Evolutionary conservation across 2,888 invertebrate genomes (phyloP).

Genomic region (Myopa testacea): DNA sequence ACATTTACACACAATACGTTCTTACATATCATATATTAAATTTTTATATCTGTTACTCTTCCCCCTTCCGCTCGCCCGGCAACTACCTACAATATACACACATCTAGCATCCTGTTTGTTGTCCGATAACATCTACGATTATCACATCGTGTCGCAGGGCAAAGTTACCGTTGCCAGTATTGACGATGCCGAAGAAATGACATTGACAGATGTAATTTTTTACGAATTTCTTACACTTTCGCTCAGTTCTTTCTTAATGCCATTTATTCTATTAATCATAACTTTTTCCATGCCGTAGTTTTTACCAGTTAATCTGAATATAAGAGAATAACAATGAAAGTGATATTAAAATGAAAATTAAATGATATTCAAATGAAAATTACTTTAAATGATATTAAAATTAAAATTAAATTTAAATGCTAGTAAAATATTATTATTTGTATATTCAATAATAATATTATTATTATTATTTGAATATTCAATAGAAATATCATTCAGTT

Average conservation of each 20-base stretch:
- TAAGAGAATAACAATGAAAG: no score
- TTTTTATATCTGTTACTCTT: slow-evolving; percentile 42
- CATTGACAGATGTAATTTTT: slow-evolving; percentile 81
- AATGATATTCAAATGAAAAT: no score
- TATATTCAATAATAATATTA: no score
- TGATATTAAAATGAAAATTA: no score
- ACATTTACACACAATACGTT: slow-evolving; percentile 15
- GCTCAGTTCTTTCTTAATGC: slow-evolving; percentile 51
- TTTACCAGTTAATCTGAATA: neutral
- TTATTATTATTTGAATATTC: no score
- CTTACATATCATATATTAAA: slow-evolving; percentile 30
- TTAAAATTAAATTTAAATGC: no score
- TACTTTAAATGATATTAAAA: no score
- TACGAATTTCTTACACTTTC: slow-evolving; percentile 51
- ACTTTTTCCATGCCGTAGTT: neutral
- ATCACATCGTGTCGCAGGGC: slow-evolving; percentile 94
- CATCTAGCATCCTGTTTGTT: slow-evolving; percentile 73
- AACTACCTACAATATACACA: slow-evolving; percentile 20
- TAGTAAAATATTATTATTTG: no score
- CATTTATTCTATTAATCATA: neutral
- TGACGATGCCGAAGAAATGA: slow-evolving; percentile 92
- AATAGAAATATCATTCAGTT: no score
- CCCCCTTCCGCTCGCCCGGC: neutral
- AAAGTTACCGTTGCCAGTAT: slow-evolving; percentile 92
- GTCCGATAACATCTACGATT: slow-evolving; percentile 84